A percentile compares a stretch with the other conserved stretches of the same genome.
phyloP scores from a whole-genome alignment of 2,888 invertebrate genomes.

The Chymomyza amoena region DNA sequence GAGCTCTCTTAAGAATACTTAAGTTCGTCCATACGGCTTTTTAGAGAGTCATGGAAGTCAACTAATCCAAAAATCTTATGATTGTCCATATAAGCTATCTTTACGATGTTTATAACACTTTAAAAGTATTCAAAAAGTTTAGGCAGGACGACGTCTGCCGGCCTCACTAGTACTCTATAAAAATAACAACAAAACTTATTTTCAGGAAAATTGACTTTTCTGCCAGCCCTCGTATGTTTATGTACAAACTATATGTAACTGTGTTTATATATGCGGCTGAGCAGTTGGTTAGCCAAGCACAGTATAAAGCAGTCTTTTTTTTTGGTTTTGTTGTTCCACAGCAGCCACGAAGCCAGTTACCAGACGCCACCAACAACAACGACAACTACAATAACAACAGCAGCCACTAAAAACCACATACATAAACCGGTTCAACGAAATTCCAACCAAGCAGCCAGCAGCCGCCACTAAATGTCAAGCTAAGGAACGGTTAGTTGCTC shows the following conservation, averaged over 20 bases:
- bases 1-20: too few relatives aligned
- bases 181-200: too few relatives aligned
- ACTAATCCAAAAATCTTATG: too few relatives aligned
- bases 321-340: constrained; percentile 29
- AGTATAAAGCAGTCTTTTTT: constrained; percentile 47
- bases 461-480: constrained; percentile 67
- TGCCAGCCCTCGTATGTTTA: constrained; percentile 22
- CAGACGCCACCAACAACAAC: constrained; percentile 58
- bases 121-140: too few relatives aligned
- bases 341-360: constrained; percentile 56
- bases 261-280: constrained; percentile 33
- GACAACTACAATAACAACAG: constrained; percentile 29
- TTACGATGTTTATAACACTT: too few relatives aligned
- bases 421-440: constrained; percentile 71
- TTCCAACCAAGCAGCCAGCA: constrained; percentile 52
- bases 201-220: too few relatives aligned
- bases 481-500: constrained; percentile 48
- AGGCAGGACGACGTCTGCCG: too few relatives aligned
- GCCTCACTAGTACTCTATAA: too few relatives aligned
- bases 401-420: constrained; percentile 54
- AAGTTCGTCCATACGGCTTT: too few relatives aligned
- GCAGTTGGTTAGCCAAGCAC: constrained; percentile 65
- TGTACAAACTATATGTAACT: constrained; percentile 48
- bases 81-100: too few relatives aligned
- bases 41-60: too few relatives aligned